Evolutionary conservation across 2,888 invertebrate genomes (phyloP), one percentile per base, ranked within the genome.

Genomic region (Trichogramma evanescens): DNA sequence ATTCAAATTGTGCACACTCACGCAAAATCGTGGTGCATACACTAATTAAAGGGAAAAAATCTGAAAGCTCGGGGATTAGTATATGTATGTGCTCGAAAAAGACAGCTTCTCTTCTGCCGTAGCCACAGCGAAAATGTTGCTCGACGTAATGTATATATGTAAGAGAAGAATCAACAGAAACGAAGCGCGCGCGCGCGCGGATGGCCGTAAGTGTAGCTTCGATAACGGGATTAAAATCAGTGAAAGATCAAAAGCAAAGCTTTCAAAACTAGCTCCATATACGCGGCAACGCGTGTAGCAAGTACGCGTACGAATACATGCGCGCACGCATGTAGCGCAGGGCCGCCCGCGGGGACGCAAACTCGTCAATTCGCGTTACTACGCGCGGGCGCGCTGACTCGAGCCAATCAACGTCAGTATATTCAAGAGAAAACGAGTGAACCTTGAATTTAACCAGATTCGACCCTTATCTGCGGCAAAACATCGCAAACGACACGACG

Each of bases 161-260:
- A 43, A 46, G 6, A 38, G 38, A 10, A 26, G 38, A 41, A 50
- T 49, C 48, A 49, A 50, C 50, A 43, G 9, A 41, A 26, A 41
- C 10, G 26, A 13, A 38, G 50, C 10, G 53, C 13, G 46, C 45
- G 46, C 45, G 56, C 40, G 50, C 13, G 10, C 9, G 7, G 41
- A 13, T n/a, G 13, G 41, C 43, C n/a, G 40, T 51, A 42, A 51
- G 54, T 53, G 55, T 59, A 52, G 53, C 54, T 56, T 61, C 66
- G 66, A 67, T 75, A 76, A 77, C 72, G 67, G 74, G 74, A 76
- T 76, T 76, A 72, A 73, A 76, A 74, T 74, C 72, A 72, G 68
- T 65, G 63, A 71, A 61, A 75, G 73, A 75, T 77, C 76, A 77
- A 77, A 76, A 74, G 75, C 46, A 26, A 26, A 26, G 26, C 26